Percentiles rank a stretch among this genome's conserved stretches.
Conservation (phyloP, 2,797 vertebrate genomes). For the Danio jaintianensis region DNA sequence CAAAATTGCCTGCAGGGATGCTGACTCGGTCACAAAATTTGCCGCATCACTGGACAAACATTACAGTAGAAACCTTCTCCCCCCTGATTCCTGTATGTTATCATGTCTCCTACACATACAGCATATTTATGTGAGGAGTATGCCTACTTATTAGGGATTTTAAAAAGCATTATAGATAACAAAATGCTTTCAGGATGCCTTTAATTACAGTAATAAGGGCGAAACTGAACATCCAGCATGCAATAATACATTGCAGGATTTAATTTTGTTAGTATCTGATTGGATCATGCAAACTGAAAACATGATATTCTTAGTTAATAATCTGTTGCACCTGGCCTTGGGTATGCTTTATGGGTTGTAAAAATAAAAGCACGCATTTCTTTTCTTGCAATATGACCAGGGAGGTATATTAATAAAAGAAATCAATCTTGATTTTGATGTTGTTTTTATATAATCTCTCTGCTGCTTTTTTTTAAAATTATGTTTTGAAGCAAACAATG, state of each 20-base stretch:
- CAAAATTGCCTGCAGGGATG: constrained; percentile 37
- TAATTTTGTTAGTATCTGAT: background rate
- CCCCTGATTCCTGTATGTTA: background rate
- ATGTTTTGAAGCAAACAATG: background rate
- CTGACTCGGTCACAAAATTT: constrained; percentile 45
- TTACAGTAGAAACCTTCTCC: constrained; percentile 14
- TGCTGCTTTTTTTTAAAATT: background rate
- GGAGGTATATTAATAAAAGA: background rate
- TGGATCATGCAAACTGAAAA: constrained; percentile 7
- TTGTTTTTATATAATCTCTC: background rate
- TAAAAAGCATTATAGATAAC: constrained; percentile 7
- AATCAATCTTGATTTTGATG: background rate
- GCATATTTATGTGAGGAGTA: background rate
- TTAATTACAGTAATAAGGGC: background rate
- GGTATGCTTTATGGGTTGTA: background rate
- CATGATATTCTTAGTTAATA: background rate
- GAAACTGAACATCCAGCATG: background rate
- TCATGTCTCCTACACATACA: background rate
- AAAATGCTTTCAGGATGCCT: background rate
- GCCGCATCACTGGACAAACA: constrained; percentile 21
- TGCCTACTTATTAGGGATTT: background rate
- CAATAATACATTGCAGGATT: background rate
- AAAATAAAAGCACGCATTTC: background rate
- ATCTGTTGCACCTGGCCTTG: background rate
- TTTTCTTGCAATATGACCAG: background rate